A percentile compares a stretch with the other conserved stretches of the same genome.
phyloP scores from a whole-genome alignment of 2,888 invertebrate genomes.

The Phania funesta region DNA sequence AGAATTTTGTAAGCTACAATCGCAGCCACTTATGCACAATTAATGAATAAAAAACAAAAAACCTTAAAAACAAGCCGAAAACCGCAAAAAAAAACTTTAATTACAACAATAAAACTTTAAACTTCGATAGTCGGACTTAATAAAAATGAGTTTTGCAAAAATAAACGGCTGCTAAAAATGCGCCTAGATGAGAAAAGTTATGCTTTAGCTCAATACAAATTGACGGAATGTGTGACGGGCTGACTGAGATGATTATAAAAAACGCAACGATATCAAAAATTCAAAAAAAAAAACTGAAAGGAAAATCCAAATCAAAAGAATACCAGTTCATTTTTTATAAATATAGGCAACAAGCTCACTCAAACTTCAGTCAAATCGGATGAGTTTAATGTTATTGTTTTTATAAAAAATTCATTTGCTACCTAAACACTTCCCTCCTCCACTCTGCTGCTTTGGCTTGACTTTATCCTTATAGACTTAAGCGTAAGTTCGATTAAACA shows the following conservation, averaged over 20 bases:
- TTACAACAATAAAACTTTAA: constrained; percentile 36
- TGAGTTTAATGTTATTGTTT: too few relatives aligned
- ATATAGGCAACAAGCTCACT: not conserved
- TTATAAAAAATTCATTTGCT: too few relatives aligned
- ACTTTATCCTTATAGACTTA: too few relatives aligned
- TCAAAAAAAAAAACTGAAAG: constrained; percentile 31
- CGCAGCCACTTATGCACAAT: constrained; percentile 39
- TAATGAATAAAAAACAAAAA: constrained; percentile 5
- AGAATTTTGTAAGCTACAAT: constrained; percentile 31
- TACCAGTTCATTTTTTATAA: not conserved
- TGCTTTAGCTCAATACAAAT: not conserved
- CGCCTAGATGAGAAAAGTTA: not conserved
- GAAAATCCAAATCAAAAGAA: not conserved
- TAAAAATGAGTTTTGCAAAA: not conserved
- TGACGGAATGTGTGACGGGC: not conserved
- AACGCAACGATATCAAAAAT: constrained; percentile 37
- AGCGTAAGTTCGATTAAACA: not conserved
- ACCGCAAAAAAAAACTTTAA: constrained; percentile 6
- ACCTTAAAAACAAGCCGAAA: constrained; percentile 30
- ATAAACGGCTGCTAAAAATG: constrained; percentile 17
- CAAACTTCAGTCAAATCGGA: too few relatives aligned
- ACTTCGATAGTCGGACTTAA: constrained; percentile 2
- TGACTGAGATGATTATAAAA: not conserved
- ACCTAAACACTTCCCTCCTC: too few relatives aligned
- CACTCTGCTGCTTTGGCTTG: too few relatives aligned